Evolutionary conservation across 2,888 invertebrate species (phyloP).

Genomic region (Andrena marginata): DNA sequence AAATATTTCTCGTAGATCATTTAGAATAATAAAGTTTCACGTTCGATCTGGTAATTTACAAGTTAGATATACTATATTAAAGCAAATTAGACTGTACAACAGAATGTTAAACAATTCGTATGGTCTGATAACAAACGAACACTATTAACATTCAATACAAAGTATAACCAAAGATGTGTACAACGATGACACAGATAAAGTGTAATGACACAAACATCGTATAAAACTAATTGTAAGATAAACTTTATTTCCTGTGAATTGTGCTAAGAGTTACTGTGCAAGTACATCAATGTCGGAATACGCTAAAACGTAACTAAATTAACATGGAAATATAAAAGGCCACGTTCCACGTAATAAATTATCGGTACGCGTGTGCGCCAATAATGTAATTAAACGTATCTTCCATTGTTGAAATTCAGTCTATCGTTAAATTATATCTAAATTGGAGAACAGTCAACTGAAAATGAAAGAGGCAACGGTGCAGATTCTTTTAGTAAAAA

Average conservation of each 20-base stretch:
- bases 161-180: constrained; percentile 8
- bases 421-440: constrained; percentile 60
- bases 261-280: constrained; percentile 43
- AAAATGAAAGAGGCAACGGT: constrained; percentile 53
- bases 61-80: constrained; percentile 16
- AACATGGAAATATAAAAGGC: constrained; percentile 43
- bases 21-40: constrained; percentile 29
- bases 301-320: constrained; percentile 35
- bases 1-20: constrained; percentile 37
- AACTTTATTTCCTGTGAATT: constrained; percentile 32
- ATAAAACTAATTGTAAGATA: constrained; percentile 23
- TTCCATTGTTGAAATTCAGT: constrained; percentile 63
- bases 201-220: constrained; percentile 6
- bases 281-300: constrained; percentile 16
- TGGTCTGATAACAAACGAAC: constrained; percentile 13
- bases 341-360: constrained; percentile 32
- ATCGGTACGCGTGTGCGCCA: constrained; percentile 11
- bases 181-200: background rate
- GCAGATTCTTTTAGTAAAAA: constrained; percentile 34
- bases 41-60: constrained; percentile 15
- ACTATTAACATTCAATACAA: constrained; percentile 3
- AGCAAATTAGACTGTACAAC: background rate
- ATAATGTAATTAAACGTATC: constrained; percentile 32
- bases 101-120: constrained; percentile 15
- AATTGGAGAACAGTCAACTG: constrained; percentile 44